Conservation (phyloP, 2,113 vertebrate genomes). For the Kobus ellipsiprymnus region DNA sequence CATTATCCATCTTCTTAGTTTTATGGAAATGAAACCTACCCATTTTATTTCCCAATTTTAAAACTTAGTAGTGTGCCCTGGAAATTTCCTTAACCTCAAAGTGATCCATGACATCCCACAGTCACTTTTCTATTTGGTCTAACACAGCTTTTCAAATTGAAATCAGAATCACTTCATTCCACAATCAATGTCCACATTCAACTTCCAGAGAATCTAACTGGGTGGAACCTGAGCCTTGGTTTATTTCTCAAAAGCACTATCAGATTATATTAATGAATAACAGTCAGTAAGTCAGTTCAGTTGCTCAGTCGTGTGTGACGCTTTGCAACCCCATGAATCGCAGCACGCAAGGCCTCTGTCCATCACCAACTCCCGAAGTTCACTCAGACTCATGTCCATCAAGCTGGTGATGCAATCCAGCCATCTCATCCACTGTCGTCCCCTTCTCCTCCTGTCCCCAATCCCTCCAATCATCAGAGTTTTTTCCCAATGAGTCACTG, state of each 20-base stretch:
- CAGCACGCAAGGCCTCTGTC: no score
- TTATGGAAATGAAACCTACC: background rate
- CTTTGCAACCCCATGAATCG: no score
- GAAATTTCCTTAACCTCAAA: background rate
- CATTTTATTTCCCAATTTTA: background rate
- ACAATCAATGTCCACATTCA: background rate
- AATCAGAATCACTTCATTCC: background rate
- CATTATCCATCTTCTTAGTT: background rate
- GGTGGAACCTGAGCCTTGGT: background rate
- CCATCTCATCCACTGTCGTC: no score
- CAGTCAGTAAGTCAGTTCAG: no score
- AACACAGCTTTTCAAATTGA: background rate
- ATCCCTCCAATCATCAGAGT: no score
- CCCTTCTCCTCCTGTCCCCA: no score
- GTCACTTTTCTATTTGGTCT: background rate
- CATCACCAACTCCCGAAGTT: no score
- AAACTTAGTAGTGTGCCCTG: background rate
- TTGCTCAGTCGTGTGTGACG: accelerated
- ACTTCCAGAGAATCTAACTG: background rate
- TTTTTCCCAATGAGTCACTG: no score
- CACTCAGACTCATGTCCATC: no score
- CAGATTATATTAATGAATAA: background rate
- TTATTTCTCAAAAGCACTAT: background rate
- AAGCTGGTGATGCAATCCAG: no score
- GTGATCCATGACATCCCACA: background rate